phyloP scores from a whole-genome alignment of 2,113 vertebrate genomes.

The Ramphastos sulfuratus region DNA sequence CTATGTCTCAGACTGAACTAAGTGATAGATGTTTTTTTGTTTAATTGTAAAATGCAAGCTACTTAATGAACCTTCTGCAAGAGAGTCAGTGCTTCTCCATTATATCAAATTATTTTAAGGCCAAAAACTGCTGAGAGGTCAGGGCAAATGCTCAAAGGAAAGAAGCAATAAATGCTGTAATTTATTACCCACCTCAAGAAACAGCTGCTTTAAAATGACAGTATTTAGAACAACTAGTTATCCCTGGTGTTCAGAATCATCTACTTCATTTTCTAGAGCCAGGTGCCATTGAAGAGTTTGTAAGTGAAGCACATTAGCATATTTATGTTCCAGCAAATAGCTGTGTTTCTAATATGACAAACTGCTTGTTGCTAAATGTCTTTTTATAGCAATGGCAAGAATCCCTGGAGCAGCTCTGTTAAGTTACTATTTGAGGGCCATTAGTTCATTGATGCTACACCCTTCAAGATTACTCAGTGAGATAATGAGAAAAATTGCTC shows the following conservation, averaged over 20 bases:
- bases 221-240: background rate
- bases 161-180: background rate
- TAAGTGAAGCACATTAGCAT: background rate
- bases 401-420: slow-evolving; percentile 10
- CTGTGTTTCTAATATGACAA: slow-evolving; percentile 20
- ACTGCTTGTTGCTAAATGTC: slow-evolving; percentile 41
- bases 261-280: background rate
- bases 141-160: background rate
- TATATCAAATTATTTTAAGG: background rate
- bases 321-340: slow-evolving; percentile 2
- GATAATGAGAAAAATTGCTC: slow-evolving; percentile 10
- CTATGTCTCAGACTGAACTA: background rate
- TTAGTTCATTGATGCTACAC: slow-evolving; percentile 24
- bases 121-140: background rate
- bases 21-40: background rate
- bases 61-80: background rate
- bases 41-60: background rate
- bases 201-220: background rate
- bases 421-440: slow-evolving; percentile 60
- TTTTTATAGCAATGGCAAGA: slow-evolving; percentile 47
- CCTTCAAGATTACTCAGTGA: background rate
- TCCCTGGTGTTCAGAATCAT: background rate
- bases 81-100: background rate
- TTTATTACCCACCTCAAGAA: background rate
- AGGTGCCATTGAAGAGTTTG: background rate